Evolutionary conservation across 2,888 invertebrate species (phyloP), one percentile per base, ranked within the genome.

Genomic region (Amiota communis): DNA sequence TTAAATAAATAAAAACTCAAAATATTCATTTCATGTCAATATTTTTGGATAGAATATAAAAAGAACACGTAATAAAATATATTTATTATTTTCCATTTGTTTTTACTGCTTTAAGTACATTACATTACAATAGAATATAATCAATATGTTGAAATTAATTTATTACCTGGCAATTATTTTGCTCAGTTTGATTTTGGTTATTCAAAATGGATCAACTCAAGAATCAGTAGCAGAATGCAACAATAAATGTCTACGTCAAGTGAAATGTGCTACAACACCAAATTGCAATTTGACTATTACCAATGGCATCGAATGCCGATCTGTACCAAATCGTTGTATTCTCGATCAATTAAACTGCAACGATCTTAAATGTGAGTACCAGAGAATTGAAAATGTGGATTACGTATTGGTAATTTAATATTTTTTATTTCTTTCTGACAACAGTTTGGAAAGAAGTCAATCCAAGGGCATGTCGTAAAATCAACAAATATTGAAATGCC

Each of bases 391-490:
- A n/a, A n/a, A n/a, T n/a, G n/a, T n/a, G n/a, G 8, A 53, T n/a
- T n/a, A n/a, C 20, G 10, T 1, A 20, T 12, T 15, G 1, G 4
- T 23, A 11, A 59, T 20, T 8, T 59, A 8, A 53, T n/a, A 12
- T 59, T 20, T 20, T 10, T 11, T n/a, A 12, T 59, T 20, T 20
- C 8, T 11, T 17, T 9, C 6, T 8, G 20, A 1, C 1, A 11
- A 59, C 23, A 59, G 59, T 17, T 20, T 59, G 59, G 59, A 59
- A 59, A 59, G 2, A 9, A 59, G 59, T 59, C 20, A 59, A n/a
- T 20, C 6, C 15, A 8, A 20, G 8, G 15, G 20, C 59, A 59
- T 59, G 59, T 20, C 8, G 20, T 12, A 11, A 17, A 17, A 59
- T 59, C 20, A 59, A 59, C 59, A 59, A 20, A 20, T 11, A 36